Evolutionary conservation across 2,888 invertebrate species (phyloP), one percentile per base, ranked within the genome.

Genomic region (Seira ritae): DNA sequence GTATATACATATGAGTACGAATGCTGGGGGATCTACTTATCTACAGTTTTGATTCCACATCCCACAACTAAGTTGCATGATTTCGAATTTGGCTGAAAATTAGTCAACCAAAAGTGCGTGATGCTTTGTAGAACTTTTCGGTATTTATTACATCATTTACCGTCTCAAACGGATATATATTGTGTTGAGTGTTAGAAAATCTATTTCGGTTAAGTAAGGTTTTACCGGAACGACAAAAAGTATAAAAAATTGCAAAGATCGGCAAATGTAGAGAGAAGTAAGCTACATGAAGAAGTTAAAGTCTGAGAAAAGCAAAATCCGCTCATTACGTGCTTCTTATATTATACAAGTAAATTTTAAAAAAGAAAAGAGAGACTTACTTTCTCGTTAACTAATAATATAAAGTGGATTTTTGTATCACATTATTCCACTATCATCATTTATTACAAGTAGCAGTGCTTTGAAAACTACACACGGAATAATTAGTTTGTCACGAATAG

Each of bases 401-500:
- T 55, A 55, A 55, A 12, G 55, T 55, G 17, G 17, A 55, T 55
- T 55, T 55, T 55, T 55, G 55, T 17, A 55, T 55, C 55, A 55
- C 55, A 55, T 55, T 55, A 55, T 55, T 55, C 55, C 15, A 15
- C 55, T 55, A 55, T 55, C 55, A 55, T 55, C 55, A 55, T 55
- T 55, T 55, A 55, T 55, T 12, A 17, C 15, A 17, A 55, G 55
- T 55, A 55, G 17, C 17, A 55, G n/a, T 55, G 55, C 55, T 55
- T 55, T 55, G 55, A 55, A 55, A 55, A 8, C 17, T 3, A 55
- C 65, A 65, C 42, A 55, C 65, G 22, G 19, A 71, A 71, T 71
- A 37, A 72, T 79, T 72, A 80, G 80, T 80, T 31, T 73, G 80
- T 80, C 73, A 80, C 80, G 80, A 80, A 80, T 72, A 80, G 73